Conservation (phyloP, 2,113 vertebrate species). For the Phrynocephalus versicolor region DNA sequence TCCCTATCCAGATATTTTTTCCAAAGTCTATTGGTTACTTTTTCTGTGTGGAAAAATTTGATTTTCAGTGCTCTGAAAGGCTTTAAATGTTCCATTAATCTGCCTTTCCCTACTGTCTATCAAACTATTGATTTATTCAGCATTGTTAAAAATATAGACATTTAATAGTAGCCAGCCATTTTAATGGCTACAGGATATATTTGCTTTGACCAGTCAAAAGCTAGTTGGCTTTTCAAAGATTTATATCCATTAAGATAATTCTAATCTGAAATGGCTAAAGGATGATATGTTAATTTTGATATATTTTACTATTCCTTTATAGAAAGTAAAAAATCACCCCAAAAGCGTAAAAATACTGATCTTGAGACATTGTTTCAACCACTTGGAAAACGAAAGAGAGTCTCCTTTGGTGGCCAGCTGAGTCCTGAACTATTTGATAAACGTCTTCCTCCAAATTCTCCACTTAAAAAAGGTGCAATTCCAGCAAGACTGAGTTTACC, state of each 20-base stretch:
- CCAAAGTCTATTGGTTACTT: neutral
- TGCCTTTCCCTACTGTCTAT: neutral
- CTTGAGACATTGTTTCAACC: constrained; percentile 30
- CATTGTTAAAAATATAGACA: no score
- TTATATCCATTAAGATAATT: neutral
- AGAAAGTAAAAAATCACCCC: constrained; percentile 27
- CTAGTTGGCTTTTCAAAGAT: neutral
- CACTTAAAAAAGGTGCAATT: constrained; percentile 80
- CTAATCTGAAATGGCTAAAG: neutral
- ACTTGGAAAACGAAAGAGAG: constrained; percentile 80
- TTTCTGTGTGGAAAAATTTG: neutral
- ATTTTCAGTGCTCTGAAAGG: no score
- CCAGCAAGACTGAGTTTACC: constrained; percentile 76
- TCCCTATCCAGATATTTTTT: neutral
- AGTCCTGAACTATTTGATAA: constrained; percentile 91
- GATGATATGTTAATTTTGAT: neutral
- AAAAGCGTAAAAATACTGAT: constrained; percentile 75
- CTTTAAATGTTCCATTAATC: neutral
- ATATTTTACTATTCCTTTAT: constrained; percentile 28
- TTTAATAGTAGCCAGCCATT: neutral
- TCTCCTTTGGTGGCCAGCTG: constrained; percentile 86
- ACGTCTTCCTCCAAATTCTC: constrained; percentile 85
- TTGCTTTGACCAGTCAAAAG: neutral
- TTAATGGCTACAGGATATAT: neutral
- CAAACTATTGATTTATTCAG: neutral